phyloP scores from a whole-genome alignment of 2,797 vertebrate genomes.

The Mycteria americana region DNA sequence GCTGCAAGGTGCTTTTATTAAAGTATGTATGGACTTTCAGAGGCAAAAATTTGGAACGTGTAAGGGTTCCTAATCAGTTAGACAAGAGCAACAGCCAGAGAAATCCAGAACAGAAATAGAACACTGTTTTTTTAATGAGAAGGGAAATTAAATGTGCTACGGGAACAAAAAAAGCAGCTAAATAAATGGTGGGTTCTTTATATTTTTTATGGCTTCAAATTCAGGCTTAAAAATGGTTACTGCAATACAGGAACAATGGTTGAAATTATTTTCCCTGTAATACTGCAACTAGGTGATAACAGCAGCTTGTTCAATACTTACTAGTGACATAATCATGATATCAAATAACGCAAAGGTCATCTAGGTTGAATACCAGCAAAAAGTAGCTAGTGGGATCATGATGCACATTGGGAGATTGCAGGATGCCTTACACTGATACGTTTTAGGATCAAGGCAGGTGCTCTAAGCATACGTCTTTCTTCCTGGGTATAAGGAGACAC shows the following conservation, averaged over 20 bases:
- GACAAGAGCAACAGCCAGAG: background rate
- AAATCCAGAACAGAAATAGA: background rate
- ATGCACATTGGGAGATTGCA: background rate
- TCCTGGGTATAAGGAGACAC: background rate
- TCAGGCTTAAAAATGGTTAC: background rate
- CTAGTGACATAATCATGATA: background rate
- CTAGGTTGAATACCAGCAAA: background rate
- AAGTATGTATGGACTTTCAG: background rate
- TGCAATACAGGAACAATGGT: background rate
- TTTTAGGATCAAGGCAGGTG: background rate
- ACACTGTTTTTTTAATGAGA: background rate
- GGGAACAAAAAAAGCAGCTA: background rate
- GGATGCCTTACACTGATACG: background rate
- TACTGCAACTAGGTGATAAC: background rate
- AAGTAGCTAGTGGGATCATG: background rate
- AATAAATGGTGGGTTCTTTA: background rate
- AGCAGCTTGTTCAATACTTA: background rate
- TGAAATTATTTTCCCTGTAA: background rate
- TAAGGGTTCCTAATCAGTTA: background rate
- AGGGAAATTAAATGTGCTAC: background rate
- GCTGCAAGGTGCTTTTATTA: background rate
- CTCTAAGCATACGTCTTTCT: background rate
- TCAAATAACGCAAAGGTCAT: background rate
- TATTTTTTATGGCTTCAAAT: background rate
- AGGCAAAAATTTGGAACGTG: background rate